Base-by-base conservation (phyloP, 2,888 invertebrate genomes). In the Ormia ochracea region DNA sequence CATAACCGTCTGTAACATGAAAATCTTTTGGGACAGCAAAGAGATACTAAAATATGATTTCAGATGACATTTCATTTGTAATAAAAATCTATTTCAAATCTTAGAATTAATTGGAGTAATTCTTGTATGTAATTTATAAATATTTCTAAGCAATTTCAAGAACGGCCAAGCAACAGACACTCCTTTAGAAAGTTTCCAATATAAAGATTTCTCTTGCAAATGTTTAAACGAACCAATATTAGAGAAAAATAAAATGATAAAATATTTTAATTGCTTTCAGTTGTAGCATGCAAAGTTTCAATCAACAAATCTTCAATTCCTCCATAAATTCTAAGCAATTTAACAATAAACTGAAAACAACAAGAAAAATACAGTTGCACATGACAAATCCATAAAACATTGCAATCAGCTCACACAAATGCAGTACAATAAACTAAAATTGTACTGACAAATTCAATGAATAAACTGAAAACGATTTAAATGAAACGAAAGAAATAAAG, bases 401-500 rank as follows among this genome's bases (percentile, higher is more conserved):
- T 43, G 23, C 31, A 14, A 48, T 36, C 38, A 58, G 59, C 52
- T 63, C 36, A 19, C 56, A 52, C 17, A 52, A 69, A 63, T 45
- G 36, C 65, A 74, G 48, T 58, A 58, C 28, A 65, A 14, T 56
- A 41, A 66, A 66, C 31, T 63, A 17, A 43, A 72, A 52, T 9
- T 7, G 4, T 31, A 61, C 61, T 61, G 59, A 52, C 65, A 66
- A 74, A 59, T 74, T 63, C 31, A 74, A 41, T 52, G 50, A 48
- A 63, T 36, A 45, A 63, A 26, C 31, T 45, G 19, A 31, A 50
- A 78, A 58, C 65, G 66, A 23, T 78, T 72, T 21, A 72, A 54
- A 66, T 31, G 26, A 26, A 56, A 33, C 5, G 9, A 21, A 10
- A 36, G 10, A 43, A 58, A 33, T 36, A 66, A 66, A 36, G 23